phyloP scores from a whole-genome alignment of 2,797 vertebrate species.

The Lerista edwardsae region DNA sequence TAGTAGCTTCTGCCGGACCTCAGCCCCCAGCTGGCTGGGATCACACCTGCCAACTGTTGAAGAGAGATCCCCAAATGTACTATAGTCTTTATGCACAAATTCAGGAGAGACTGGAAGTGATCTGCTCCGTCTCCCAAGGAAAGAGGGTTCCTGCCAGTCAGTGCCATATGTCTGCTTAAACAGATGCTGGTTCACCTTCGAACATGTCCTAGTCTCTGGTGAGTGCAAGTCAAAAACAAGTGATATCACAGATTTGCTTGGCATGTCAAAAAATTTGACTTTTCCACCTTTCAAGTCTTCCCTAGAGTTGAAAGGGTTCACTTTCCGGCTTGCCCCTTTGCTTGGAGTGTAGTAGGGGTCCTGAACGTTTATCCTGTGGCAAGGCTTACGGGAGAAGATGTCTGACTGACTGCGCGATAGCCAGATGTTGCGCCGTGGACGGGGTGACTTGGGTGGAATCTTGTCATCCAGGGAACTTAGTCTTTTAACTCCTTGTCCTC shows the following conservation, averaged over 20 bases:
- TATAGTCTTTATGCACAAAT: slow-evolving; percentile 81
- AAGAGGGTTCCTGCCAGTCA: slow-evolving; percentile 78
- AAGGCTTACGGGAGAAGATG: slow-evolving; percentile 91
- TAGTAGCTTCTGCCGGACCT: slow-evolving; percentile 78
- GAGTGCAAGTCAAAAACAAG: slow-evolving; percentile 94
- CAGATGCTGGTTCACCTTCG: slow-evolving; percentile 71
- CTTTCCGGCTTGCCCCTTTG: slow-evolving; percentile 78
- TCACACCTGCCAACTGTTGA: slow-evolving; percentile 75
- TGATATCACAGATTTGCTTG: slow-evolving; percentile 96
- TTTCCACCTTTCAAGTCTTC: slow-evolving; percentile 97
- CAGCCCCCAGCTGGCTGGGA: slow-evolving; percentile 71
- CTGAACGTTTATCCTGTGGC: slow-evolving; percentile 89
- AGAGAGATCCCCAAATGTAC: slow-evolving; percentile 73
- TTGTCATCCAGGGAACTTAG: slow-evolving; percentile 91
- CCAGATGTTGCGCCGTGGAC: slow-evolving; percentile 92
- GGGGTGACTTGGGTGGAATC: slow-evolving; percentile 93
- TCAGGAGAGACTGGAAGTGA: slow-evolving; percentile 91
- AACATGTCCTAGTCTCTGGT: slow-evolving; percentile 78
- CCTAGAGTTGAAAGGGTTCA: slow-evolving; percentile 96
- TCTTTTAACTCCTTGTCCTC: slow-evolving; percentile 89
- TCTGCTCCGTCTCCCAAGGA: slow-evolving; percentile 85
- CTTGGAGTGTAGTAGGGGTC: slow-evolving; percentile 91
- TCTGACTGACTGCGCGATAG: slow-evolving; percentile 96
- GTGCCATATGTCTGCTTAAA: slow-evolving; percentile 60
- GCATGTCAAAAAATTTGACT: slow-evolving; percentile 94